Evolutionary conservation across 2,113 vertebrate species (phyloP), one percentile per base, ranked within the genome.

Genomic region (Mandrillus leucophaeus): DNA sequence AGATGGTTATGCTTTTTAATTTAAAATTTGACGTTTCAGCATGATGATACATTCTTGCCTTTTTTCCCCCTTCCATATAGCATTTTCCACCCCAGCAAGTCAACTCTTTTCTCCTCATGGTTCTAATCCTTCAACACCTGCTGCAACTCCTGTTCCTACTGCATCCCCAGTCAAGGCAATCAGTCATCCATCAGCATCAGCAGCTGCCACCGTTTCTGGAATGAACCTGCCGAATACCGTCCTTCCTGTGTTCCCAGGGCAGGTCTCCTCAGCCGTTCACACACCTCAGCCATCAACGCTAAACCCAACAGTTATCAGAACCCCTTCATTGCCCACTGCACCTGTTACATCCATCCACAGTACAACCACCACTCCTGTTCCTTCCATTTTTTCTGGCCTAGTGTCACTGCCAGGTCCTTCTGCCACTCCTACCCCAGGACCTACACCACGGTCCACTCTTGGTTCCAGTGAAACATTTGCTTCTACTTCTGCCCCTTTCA

Each of bases 101-200:
- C 99, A 99, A 4, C 99, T 99, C 97, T 99, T 99, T 82, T 99
- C 99, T 96, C 99, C 99, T 97, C 99, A 99, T 93, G 99, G 99
- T 86, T 99, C 99, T 96, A 99, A 98, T 93, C 99, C 99, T 98
- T 98, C 99, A 66, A 99, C 99, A 95, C 98, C 98, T 96, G 98
- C 98, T 96, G 99, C 99, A 59, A 99, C 99, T 92, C 99, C 99
- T 7, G 98, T 98, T 97, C 99, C 99, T 59, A 98, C 98, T 35
- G 99, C 99, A 87, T 99, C 99, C 75, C 99, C 99, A 25, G 98
- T 99, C 90, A 99, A 99, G 85, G 98, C 99, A 72, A 94, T 97
- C 82, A 98, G 93, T 96, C 99, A 99, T 93, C 98, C 99, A 10
- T 98, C 99, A 64, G 97, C 98, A 59, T 97, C 99, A 90, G 97